Percentiles rank a stretch among this genome's conserved stretches.
phyloP scores from a whole-genome alignment of 2,113 vertebrate genomes.

The Corydoras maculifer region DNA sequence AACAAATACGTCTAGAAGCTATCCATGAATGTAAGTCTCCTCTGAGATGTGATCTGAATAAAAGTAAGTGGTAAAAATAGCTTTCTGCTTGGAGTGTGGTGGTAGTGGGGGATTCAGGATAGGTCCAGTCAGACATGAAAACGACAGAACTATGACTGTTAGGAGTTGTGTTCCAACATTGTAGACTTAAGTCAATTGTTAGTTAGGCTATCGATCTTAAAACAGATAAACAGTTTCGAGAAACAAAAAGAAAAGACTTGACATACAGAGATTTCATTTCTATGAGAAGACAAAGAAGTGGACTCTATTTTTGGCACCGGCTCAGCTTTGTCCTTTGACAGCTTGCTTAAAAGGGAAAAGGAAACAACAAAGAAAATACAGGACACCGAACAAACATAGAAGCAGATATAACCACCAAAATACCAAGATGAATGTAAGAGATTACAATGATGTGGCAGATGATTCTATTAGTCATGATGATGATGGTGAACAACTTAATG shows the following conservation, averaged over 20 bases:
- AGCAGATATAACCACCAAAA: neutral
- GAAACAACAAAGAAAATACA: neutral
- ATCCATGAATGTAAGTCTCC: conserved; percentile 30
- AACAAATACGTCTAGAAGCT: neutral
- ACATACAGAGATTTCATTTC: neutral
- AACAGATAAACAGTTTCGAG: no score
- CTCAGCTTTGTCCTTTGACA: conserved; percentile 9
- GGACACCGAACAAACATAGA: neutral
- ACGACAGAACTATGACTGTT: no score
- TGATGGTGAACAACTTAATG: no score
- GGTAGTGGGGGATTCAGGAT: neutral
- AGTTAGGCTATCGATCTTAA: no score
- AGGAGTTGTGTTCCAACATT: no score
- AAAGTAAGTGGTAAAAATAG: conserved; percentile 37
- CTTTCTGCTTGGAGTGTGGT: conserved; percentile 31
- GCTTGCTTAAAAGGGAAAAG: neutral
- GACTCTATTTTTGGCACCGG: neutral
- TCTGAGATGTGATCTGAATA: conserved; percentile 36
- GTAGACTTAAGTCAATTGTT: no score
- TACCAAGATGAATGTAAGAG: no score
- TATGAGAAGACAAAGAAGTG: neutral
- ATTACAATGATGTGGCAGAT: neutral
- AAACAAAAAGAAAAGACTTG: no score
- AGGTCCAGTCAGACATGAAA: neutral
- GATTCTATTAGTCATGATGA: no score